These are phyloP conservation scores for Catharus fuscescens DNA, from an alignment of 2,113 vertebrate genomes.

Conservation along the genomic window DNA sequence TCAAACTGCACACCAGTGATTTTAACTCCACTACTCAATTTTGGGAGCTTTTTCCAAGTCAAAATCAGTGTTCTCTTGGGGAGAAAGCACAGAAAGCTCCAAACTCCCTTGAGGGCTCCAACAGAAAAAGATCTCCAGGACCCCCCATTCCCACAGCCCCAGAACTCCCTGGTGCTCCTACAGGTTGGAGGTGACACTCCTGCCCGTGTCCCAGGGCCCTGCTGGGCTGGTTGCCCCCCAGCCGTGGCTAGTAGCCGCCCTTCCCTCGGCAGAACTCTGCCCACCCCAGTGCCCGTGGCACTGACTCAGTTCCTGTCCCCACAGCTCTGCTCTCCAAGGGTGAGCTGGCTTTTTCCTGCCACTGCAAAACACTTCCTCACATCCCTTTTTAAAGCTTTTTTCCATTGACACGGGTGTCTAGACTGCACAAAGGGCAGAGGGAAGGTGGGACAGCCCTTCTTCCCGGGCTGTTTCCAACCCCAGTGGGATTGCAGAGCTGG, in stretches of 20 bases:
- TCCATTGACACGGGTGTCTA: slow-evolving; percentile 30
- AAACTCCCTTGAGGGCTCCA: too few relatives aligned
- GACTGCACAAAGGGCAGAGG: slow-evolving; percentile 51
- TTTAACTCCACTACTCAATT: too few relatives aligned
- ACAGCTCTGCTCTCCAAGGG: slow-evolving; percentile 23
- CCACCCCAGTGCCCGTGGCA: background rate
- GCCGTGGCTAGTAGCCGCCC: background rate
- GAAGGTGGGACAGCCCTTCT: slow-evolving; percentile 39
- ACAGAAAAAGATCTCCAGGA: background rate
- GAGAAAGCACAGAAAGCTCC: too few relatives aligned
- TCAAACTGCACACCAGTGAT: too few relatives aligned
- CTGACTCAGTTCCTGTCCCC: slow-evolving; percentile 59
- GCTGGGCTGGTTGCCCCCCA: background rate
- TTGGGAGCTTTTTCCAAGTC: too few relatives aligned
- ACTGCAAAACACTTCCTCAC: background rate
- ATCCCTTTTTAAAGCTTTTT: background rate
- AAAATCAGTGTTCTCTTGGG: too few relatives aligned
- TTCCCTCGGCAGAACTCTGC: background rate
- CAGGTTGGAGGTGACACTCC: background rate
- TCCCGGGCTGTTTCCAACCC: slow-evolving; percentile 14
- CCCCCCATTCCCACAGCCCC: accelerated
- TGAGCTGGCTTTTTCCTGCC: background rate
- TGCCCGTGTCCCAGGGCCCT: background rate
- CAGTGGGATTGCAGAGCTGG: background rate
- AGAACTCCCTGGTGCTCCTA: background rate